Evolutionary conservation across 2,888 invertebrate species (phyloP).

Genomic region (Lasioglossum oenotherae): DNA sequence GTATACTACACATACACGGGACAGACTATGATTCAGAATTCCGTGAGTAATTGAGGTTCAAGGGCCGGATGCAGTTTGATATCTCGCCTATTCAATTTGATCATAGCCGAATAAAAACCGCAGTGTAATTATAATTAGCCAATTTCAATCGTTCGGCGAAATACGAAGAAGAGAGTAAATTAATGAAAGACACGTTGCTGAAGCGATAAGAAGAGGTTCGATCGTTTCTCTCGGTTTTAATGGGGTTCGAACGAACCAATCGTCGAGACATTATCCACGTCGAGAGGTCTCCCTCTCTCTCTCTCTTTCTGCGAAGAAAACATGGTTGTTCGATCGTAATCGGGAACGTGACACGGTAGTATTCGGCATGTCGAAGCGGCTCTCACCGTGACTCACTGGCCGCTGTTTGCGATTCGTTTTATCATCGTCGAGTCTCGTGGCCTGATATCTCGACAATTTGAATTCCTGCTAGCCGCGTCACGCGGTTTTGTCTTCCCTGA

Average conservation of each 20-base stretch:
- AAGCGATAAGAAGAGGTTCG: not conserved
- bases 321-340: not conserved
- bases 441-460: conserved; percentile 14
- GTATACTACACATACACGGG: too few species aligned
- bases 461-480: conserved; percentile 12
- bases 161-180: not conserved
- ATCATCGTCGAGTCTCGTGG: not conserved
- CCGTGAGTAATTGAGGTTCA: not conserved
- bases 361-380: conserved; percentile 4
- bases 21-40: not conserved
- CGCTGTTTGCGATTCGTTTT: conserved; percentile 17
- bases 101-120: not conserved
- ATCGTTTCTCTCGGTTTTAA: not conserved
- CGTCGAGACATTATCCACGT: not conserved
- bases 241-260: not conserved
- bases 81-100: not conserved
- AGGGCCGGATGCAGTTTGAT: not conserved
- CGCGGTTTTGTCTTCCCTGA: conserved; percentile 7
- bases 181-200: not conserved
- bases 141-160: not conserved
- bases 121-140: not conserved
- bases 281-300: not conserved
- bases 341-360: conserved; percentile 1
- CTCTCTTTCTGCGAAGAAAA: not conserved
- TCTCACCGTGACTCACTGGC: conserved; percentile 7